Evolutionary conservation across 2,113 vertebrate species (phyloP).

Genomic region (Fulica atra): DNA sequence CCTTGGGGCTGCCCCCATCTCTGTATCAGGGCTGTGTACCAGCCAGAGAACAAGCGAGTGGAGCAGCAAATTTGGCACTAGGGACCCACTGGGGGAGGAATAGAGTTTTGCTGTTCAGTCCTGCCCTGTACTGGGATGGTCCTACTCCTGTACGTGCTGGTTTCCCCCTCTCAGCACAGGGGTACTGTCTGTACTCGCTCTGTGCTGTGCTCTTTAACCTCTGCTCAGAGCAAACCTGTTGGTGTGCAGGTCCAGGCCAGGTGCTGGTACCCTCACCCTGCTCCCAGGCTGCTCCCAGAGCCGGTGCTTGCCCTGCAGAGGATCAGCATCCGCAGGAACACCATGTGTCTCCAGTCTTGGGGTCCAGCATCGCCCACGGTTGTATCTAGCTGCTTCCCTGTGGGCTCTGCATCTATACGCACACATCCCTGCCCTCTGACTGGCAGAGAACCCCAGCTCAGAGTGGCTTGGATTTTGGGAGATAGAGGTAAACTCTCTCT

Average conservation of each 20-base stretch:
- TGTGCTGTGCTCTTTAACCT: not conserved
- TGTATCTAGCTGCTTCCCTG: not conserved
- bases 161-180: not conserved
- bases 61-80: not conserved
- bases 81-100: not conserved
- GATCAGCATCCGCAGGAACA: not conserved
- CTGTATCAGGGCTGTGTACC: not conserved
- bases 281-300: not conserved
- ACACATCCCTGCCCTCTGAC: rapidly evolving
- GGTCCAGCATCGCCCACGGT: not conserved
- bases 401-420: not conserved
- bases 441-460: not conserved
- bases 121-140: not conserved
- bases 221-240: not conserved
- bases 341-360: not conserved
- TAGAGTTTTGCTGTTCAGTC: not conserved
- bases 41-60: rapidly evolving
- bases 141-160: not conserved
- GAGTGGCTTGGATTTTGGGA: not conserved
- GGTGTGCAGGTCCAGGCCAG: not conserved
- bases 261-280: not conserved
- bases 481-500: not conserved
- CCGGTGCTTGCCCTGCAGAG: rapidly evolving
- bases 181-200: not conserved
- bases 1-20: not conserved